A percentile compares a stretch with the other conserved stretches of the same genome.
phyloP scores from a whole-genome alignment of 2,797 vertebrate genomes.

The Etheostoma perlongum region DNA sequence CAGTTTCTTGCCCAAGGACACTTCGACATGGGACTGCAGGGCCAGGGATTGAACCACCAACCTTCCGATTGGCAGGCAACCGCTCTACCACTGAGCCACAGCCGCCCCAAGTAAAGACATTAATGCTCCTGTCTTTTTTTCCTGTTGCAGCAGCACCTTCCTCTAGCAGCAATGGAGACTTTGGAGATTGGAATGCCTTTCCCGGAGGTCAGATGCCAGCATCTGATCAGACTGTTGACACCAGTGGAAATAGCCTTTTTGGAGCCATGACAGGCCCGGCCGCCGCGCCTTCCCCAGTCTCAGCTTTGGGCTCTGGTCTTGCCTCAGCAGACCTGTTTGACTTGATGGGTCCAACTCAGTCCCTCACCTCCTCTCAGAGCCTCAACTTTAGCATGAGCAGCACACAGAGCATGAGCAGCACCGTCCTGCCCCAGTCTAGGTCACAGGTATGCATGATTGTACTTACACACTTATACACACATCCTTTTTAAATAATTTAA shows the following conservation, averaged over 20 bases:
- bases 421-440: constrained; percentile 88
- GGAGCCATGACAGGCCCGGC: constrained; percentile 74
- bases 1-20: no score
- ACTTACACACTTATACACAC: constrained; percentile 24
- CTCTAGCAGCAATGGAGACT: constrained; percentile 90
- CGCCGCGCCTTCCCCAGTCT: constrained; percentile 66
- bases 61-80: no score
- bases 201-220: constrained; percentile 85
- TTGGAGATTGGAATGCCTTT: constrained; percentile 97
- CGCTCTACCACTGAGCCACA: no score
- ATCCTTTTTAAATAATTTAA: constrained; percentile 59
- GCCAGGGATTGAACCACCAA: no score
- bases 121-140: constrained; percentile 21
- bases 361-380: constrained; percentile 93
- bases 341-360: constrained; percentile 90
- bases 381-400: constrained; percentile 95
- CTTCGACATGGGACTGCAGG: no score
- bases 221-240: constrained; percentile 78
- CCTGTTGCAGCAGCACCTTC: constrained; percentile 74
- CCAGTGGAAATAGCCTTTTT: constrained; percentile 84
- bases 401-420: constrained; percentile 83
- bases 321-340: constrained; percentile 92
- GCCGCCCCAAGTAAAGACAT: constrained; percentile 13
- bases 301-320: constrained; percentile 76
- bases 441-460: constrained; percentile 89